These are phyloP conservation scores for Tachuris rubrigastra DNA, from an alignment of 2,113 vertebrate species.

Conservation along the genomic window DNA sequence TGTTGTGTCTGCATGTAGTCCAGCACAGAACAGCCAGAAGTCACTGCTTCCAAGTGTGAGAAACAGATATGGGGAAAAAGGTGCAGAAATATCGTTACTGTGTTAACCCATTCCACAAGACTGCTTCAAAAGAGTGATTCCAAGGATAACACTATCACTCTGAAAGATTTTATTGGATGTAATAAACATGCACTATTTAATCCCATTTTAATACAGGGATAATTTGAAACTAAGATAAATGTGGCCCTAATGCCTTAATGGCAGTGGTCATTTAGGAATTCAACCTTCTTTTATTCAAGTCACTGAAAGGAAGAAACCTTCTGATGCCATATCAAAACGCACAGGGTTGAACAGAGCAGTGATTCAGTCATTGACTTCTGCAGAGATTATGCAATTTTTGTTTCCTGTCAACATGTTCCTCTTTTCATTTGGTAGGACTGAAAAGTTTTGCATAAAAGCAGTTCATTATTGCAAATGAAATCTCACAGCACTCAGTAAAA, in stretches of 20 bases:
- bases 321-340: background rate
- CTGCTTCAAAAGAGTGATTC: background rate
- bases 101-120: background rate
- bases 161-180: background rate
- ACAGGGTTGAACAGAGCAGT: background rate
- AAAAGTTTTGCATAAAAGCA: background rate
- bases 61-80: background rate
- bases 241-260: background rate
- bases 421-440: background rate
- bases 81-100: background rate
- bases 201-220: background rate
- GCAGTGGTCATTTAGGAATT: background rate
- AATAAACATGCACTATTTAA: background rate
- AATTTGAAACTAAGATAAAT: background rate
- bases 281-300: background rate
- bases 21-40: conserved; percentile 25
- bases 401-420: background rate
- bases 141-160: background rate
- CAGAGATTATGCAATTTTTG: background rate
- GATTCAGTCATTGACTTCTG: background rate
- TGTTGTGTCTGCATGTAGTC: conserved; percentile 39
- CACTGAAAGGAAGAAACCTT: background rate
- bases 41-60: background rate
- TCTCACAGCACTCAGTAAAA: background rate
- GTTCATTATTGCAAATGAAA: background rate